Evolutionary conservation across 2,888 invertebrate species (phyloP), one percentile per base, ranked within the genome.

Genomic region (Mycogona germanica): DNA sequence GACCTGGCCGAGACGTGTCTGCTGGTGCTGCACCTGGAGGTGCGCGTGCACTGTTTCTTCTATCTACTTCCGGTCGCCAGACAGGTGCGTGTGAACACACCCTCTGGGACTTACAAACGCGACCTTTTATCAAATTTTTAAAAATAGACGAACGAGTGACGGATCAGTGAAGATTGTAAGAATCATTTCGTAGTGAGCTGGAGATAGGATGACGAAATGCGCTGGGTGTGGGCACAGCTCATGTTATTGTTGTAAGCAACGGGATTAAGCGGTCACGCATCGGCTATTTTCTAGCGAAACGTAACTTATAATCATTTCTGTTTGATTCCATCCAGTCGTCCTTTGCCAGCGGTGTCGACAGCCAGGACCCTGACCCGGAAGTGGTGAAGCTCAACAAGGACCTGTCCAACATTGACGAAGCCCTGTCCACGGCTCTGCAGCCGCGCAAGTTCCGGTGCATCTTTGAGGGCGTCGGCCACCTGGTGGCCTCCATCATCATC

Each of bases 21-120:
- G 56, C 73, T 97, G 40, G 81, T 96, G 56, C 73, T 96, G 51
- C 95, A 96, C 75, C 75, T 96, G 62, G 96, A 97, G 77, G 87
- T 86, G 57, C 78, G 93, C 55, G 92, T 96, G 41, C 92, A 93
- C 68, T 96, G 95, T 71, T 95, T 96, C 74, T 89, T 89, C 73
- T 92, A 91, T 73, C 74, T 96, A 60, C 76, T 79, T 55, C 79
- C 82, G 3, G 70, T 77, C 38, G 72, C 75, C 23, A 68, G 68
- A 58, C 68, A 68, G 61, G 67, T 55, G 19, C 45, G 51, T 41
- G 30, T n/a, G n/a, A n/a, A n/a, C n/a, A n/a, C n/a, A n/a, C n/a
- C n/a, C n/a, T n/a, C n/a, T n/a, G n/a, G n/a, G n/a, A n/a, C n/a
- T n/a, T n/a, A n/a, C n/a, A n/a, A n/a, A n/a, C 30, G 14, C 37